Evolutionary conservation across 1,140 invertebrate species (phyloP), one percentile per base, ranked within the genome.

Genomic region (Sinonovacula constricta): DNA sequence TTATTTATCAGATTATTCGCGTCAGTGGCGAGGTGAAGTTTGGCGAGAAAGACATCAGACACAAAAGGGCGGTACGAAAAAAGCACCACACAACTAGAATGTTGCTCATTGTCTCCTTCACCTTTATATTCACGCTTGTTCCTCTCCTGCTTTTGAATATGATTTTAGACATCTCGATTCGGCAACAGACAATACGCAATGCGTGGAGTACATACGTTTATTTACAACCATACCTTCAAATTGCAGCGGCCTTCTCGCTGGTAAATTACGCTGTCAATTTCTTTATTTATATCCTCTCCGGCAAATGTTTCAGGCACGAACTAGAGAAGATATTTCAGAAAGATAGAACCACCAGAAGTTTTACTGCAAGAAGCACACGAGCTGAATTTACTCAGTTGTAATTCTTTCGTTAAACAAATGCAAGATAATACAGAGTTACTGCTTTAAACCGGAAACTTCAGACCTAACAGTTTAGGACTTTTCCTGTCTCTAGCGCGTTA

Each of bases 221-320:
- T 0, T 49, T 85, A 12, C 59, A 65, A 26, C 87, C 88, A 26
- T 84, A 80, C 67, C 56, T 74, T n/a, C 65, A 85, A 24, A 31
- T 87, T 2, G 60, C 83, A 7, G 70, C 74, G 53, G 84, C 80
- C 15, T 59, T 88, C 5, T 83, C 85, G 0, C 79, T 84, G 18
- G 31, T 86, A 12, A 89, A 89, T 74, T 89, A 89, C 59, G 85
- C 79, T 34, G 80, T 83, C n/a, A 89, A 88, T 63, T 88, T 89
- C 68, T 88, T 85, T 71, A 87, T 89, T 28, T 88, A 88, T 68
- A 83, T 89, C n/a, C 31, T 88, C 26, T 88, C 85, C 22, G 88
- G 86, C 14, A 83, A 81, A 54, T 83, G 84, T 28, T 89, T 88
- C 72, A 78, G 88, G n/a, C 69, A 78, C 30, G 87, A 89, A 68